Evolutionary conservation across 2,113 vertebrate species (phyloP).

Genomic region (Sander vitreus): DNA sequence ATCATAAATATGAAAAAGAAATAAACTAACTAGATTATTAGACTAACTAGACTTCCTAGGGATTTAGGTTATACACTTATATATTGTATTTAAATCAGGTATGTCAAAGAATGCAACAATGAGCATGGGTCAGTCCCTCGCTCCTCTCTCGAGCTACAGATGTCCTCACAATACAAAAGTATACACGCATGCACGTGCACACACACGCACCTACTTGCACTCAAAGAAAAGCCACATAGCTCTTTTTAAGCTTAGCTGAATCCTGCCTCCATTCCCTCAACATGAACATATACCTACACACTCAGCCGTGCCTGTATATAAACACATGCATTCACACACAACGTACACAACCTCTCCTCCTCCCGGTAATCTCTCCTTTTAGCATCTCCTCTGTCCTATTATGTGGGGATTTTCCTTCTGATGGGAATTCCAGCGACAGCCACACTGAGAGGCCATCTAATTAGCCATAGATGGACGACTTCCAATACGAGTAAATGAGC

Average conservation of each 20-base stretch:
- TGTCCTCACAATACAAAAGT: no score
- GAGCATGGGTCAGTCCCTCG: background rate
- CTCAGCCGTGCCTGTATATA: background rate
- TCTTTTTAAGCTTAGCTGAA: slow-evolving; percentile 36
- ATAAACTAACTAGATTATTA: no score
- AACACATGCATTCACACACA: background rate
- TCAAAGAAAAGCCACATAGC: slow-evolving; percentile 4
- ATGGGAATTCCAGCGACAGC: slow-evolving; percentile 67
- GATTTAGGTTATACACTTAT: background rate
- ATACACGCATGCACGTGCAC: background rate
- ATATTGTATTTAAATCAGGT: background rate
- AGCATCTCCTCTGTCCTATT: slow-evolving; percentile 61
- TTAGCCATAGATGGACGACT: slow-evolving; percentile 73
- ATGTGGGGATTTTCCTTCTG: slow-evolving; percentile 73
- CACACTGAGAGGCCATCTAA: slow-evolving; percentile 55
- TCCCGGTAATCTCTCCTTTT: slow-evolving; percentile 63
- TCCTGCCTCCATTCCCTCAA: slow-evolving; percentile 31
- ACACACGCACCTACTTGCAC: background rate
- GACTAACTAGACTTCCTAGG: no score
- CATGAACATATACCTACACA: slow-evolving; percentile 27
- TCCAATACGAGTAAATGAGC: slow-evolving; percentile 67
- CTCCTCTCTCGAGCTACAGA: no score
- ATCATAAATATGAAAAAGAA: no score
- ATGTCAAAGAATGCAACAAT: background rate
- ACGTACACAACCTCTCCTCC: slow-evolving; percentile 18